Percentiles rank a stretch among this genome's conserved stretches.
Conservation (phyloP, 1,140 invertebrate species). For the Apolygus lucorum region DNA sequence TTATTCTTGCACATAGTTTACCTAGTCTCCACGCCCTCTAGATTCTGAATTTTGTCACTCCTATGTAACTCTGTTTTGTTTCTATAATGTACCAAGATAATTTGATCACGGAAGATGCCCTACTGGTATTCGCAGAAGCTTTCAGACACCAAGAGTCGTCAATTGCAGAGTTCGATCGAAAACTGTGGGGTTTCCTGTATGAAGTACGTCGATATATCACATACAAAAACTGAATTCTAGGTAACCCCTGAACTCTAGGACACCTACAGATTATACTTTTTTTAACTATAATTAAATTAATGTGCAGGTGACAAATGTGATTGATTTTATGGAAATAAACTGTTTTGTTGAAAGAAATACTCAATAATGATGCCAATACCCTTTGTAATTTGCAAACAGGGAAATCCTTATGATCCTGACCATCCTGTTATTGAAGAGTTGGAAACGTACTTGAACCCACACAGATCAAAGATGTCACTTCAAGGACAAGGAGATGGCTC, state of each 20-base stretch:
- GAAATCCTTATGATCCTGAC: conserved; percentile 6
- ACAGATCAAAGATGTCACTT: background rate
- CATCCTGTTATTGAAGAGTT: background rate
- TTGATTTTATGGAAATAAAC: no score
- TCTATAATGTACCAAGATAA: background rate
- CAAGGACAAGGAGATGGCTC: background rate
- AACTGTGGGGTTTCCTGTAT: background rate
- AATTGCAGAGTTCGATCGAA: background rate
- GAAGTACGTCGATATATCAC: background rate
- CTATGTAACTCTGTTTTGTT: background rate
- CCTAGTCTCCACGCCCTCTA: background rate
- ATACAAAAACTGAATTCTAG: no score
- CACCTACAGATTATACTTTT: background rate
- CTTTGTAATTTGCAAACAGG: no score
- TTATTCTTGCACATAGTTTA: background rate
- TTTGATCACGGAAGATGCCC: background rate
- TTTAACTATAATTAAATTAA: background rate
- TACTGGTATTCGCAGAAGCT: background rate
- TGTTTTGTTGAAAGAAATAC: no score
- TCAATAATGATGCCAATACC: no score
- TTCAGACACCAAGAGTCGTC: background rate
- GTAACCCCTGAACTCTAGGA: no score
- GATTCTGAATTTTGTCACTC: background rate
- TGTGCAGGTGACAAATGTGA: no score
- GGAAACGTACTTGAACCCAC: background rate